These are phyloP conservation scores for Julus scandinavius DNA, from an alignment of 2,888 invertebrate species.

Conservation along the genomic window DNA sequence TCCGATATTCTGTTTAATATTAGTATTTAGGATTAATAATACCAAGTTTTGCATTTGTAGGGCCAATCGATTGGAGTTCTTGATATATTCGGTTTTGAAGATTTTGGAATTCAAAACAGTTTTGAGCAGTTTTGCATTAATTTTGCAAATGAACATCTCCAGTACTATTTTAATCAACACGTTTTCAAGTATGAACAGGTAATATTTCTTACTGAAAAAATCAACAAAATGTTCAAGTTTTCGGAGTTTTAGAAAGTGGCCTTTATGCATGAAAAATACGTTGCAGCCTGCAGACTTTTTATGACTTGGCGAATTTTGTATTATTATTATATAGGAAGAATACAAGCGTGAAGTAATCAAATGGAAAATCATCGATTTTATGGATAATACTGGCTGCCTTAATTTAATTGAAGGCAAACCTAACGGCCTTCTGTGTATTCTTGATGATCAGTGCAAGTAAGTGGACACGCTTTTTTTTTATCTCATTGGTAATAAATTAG, in stretches of 20 bases:
- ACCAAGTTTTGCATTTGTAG: conserved; percentile 59
- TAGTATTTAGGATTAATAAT: not conserved
- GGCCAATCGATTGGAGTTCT: conserved; percentile 95
- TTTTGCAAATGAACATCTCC: conserved; percentile 96
- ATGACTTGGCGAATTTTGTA: conserved; percentile 20
- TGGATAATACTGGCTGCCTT: conserved; percentile 94
- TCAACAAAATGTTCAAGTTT: not conserved
- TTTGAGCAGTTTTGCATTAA: conserved; percentile 98
- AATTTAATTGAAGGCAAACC: conserved; percentile 92
- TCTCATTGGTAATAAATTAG: not conserved
- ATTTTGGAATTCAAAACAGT: conserved; percentile 78
- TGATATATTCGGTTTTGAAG: conserved; percentile 97
- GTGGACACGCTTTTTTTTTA: conserved; percentile 62
- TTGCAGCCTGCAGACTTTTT: not conserved
- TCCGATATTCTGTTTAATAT: not conserved
- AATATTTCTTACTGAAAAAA: conserved; percentile 68
- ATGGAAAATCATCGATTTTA: conserved; percentile 96
- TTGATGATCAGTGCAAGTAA: conserved; percentile 97
- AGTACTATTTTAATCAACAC: conserved; percentile 97
- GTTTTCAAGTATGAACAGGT: conserved; percentile 97
- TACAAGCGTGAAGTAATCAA: conserved; percentile 91
- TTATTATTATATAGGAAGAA: conserved; percentile 77
- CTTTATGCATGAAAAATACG: too few relatives aligned
- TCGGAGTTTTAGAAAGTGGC: not conserved
- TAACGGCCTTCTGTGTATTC: conserved; percentile 85